Evolutionary conservation across 2,888 invertebrate genomes (phyloP).

Genomic region (Callimorpha dominula): DNA sequence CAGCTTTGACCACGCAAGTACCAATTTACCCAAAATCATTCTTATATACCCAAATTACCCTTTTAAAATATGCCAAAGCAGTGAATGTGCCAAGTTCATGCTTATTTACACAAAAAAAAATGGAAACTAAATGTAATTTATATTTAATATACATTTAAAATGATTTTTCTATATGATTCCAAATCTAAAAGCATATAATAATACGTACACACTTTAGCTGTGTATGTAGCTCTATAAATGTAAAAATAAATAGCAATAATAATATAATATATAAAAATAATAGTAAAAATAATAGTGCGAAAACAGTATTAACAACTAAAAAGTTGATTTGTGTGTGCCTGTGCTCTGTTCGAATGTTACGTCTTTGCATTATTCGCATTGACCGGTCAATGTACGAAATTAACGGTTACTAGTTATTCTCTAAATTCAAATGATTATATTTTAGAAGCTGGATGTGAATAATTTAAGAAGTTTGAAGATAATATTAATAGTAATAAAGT

Average conservation of each 20-base stretch:
- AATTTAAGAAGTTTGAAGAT: too few relatives aligned
- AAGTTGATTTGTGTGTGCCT: conserved; percentile 57
- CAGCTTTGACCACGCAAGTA: neutral
- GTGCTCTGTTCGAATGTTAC: conserved; percentile 55
- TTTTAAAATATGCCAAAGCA: conserved; percentile 42
- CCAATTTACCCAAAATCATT: neutral
- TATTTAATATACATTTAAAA: conserved; percentile 13
- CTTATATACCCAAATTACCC: conserved; percentile 1
- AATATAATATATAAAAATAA: conserved; percentile 20
- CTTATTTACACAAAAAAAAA: conserved; percentile 36
- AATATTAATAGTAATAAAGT: too few relatives aligned
- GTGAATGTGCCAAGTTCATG: conserved; percentile 72
- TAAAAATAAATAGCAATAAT: conserved; percentile 32
- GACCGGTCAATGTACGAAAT: conserved; percentile 7
- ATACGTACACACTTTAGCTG: conserved; percentile 61
- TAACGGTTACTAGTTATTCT: neutral
- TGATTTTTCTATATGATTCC: conserved; percentile 15
- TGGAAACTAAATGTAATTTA: conserved; percentile 30
- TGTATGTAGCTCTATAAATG: conserved; percentile 62
- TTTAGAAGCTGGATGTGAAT: too few relatives aligned
- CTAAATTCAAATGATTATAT: too few relatives aligned
- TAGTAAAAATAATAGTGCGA: conserved; percentile 27
- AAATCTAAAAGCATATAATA: conserved; percentile 37
- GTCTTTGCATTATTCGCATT: conserved; percentile 53
- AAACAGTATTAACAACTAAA: conserved; percentile 12